phyloP scores from a whole-genome alignment of 2,113 vertebrate species.

The Tricholaema leucomelas region DNA sequence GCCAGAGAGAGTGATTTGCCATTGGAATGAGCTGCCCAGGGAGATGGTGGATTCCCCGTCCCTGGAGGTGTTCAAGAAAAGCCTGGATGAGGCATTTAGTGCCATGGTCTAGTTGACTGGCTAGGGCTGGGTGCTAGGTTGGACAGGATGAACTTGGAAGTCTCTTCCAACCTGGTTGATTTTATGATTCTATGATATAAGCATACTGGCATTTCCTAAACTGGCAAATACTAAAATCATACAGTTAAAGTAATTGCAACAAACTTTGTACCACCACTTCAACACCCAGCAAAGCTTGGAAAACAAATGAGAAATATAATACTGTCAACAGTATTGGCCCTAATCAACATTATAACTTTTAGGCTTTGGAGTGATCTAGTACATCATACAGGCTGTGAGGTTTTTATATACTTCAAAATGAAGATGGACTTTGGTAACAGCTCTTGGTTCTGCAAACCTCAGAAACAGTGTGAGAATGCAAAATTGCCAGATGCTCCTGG shows the following conservation, averaged over 20 bases:
- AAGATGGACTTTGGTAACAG: not conserved
- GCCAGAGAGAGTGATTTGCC: too few relatives aligned
- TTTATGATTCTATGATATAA: too few relatives aligned
- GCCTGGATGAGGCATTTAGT: too few relatives aligned
- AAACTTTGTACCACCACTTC: not conserved
- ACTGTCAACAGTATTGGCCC: not conserved
- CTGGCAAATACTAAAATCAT: not conserved
- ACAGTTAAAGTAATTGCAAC: not conserved
- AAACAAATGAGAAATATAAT: not conserved
- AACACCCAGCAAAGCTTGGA: not conserved
- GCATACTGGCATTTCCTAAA: not conserved
- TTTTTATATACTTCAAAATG: not conserved
- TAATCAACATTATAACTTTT: not conserved
- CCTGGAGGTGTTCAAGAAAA: too few relatives aligned
- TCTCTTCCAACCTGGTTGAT: too few relatives aligned
- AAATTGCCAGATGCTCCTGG: not conserved
- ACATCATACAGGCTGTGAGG: not conserved
- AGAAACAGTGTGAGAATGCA: not conserved
- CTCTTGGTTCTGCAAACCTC: not conserved
- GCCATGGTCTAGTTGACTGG: too few relatives aligned
- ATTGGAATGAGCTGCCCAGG: too few relatives aligned
- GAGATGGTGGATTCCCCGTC: too few relatives aligned
- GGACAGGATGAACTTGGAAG: too few relatives aligned
- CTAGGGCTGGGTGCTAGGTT: too few relatives aligned
- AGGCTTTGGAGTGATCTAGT: not conserved